Conservation (phyloP, 2,888 invertebrate species). For the Dioctria linearis region DNA sequence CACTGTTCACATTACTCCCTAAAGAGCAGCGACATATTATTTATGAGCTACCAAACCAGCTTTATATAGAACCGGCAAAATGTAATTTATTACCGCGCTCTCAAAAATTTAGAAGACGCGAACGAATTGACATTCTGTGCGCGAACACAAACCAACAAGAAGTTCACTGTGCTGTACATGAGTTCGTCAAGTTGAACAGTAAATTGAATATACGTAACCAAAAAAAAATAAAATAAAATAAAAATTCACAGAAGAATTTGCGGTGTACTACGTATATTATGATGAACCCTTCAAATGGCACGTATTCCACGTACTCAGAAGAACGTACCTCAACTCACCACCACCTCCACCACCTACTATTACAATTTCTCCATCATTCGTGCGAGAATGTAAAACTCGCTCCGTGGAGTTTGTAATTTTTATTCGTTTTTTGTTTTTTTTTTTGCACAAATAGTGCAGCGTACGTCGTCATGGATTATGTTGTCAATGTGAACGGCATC, state of each 20-base stretch:
- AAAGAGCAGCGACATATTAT: too few species aligned
- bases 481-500: too few species aligned
- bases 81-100: conserved; percentile 31
- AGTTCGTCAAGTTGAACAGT: conserved; percentile 38
- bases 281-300: conserved; percentile 16
- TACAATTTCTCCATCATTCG: too few species aligned
- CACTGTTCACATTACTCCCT: neutral
- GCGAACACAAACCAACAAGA: neutral
- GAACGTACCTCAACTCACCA: too few species aligned
- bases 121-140: conserved; percentile 6
- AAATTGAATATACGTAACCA: conserved; percentile 30
- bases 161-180: neutral
- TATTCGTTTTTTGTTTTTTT: neutral
- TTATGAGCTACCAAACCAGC: too few species aligned
- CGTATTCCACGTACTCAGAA: neutral
- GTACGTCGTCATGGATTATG: too few species aligned
- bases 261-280: conserved; percentile 1
- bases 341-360: too few species aligned
- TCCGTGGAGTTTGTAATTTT: neutral
- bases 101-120: conserved; percentile 30
- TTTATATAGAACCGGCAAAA: conserved; percentile 31
- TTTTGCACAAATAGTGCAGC: too few species aligned
- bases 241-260: neutral
- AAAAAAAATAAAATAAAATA: neutral
- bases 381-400: too few species aligned